Conservation (phyloP, 2,888 invertebrate genomes). For the Drosophila longiperda region DNA sequence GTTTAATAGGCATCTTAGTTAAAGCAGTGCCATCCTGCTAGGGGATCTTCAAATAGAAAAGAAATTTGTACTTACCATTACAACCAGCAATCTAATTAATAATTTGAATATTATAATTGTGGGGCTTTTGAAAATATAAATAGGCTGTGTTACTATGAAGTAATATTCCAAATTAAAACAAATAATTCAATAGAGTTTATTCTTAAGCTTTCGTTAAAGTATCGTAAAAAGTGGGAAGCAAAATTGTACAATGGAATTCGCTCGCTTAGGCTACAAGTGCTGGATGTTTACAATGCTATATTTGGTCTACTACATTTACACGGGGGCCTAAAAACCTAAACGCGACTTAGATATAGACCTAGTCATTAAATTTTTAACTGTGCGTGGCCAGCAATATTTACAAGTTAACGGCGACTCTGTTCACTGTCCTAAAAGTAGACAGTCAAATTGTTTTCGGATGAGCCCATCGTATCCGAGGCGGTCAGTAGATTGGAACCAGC, state of each 20-base stretch:
- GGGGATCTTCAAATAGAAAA: background rate
- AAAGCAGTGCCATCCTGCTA: background rate
- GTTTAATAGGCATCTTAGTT: too few species aligned
- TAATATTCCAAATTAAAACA: background rate
- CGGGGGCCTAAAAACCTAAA: constrained; percentile 45
- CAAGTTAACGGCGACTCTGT: constrained; percentile 23
- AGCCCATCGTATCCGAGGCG: constrained; percentile 83
- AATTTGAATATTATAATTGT: background rate
- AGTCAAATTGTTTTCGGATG: constrained; percentile 87
- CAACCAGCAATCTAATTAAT: background rate
- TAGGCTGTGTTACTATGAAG: background rate
- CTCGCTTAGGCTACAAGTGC: constrained; percentile 61
- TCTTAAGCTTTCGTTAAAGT: constrained; percentile 54
- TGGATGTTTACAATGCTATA: constrained; percentile 71
- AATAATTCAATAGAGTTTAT: constrained; percentile 41
- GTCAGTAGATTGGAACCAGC: constrained; percentile 79
- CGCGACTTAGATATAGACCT: constrained; percentile 51
- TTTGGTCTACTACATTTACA: constrained; percentile 80
- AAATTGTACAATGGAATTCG: constrained; percentile 75
- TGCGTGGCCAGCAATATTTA: constrained; percentile 62
- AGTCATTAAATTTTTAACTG: constrained; percentile 41
- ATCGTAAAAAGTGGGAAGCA: constrained; percentile 66
- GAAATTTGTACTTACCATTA: background rate
- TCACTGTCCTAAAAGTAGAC: constrained; percentile 86
- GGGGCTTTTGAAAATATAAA: background rate